These are phyloP conservation scores for Macrochelys suwanniensis DNA, from an alignment of 2,797 vertebrate species.

Conservation along the genomic window DNA sequence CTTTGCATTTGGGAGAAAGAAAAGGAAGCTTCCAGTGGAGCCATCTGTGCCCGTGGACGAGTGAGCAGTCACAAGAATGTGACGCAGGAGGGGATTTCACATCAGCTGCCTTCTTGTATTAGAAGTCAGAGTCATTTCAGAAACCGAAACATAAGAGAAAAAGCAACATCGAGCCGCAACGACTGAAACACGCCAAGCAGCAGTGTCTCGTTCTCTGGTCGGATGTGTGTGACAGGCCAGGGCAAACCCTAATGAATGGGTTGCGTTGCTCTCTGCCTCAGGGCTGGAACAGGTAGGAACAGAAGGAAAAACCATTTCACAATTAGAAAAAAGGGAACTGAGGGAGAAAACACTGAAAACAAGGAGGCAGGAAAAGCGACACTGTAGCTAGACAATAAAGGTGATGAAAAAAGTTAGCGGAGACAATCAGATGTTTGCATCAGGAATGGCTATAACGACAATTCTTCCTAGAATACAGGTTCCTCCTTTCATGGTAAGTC, in stretches of 20 bases:
- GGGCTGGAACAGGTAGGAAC: constrained; percentile 84
- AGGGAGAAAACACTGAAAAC: constrained; percentile 29
- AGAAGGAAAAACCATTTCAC: constrained; percentile 57
- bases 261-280: constrained; percentile 80
- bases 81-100: fast-evolving
- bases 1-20: fast-evolving
- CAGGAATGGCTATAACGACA: not conserved
- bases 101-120: fast-evolving
- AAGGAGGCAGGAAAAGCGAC: constrained; percentile 23
- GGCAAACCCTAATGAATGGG: constrained; percentile 80
- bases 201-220: constrained; percentile 58
- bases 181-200: constrained; percentile 59
- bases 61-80: not conserved
- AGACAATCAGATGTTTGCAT: not conserved
- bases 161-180: constrained; percentile 2
- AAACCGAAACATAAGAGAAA: not conserved
- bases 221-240: constrained; percentile 83
- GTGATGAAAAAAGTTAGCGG: not conserved
- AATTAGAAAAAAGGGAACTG: constrained; percentile 61
- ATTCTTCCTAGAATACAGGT: not conserved
- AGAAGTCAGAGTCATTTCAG: not conserved
- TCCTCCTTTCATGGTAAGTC: not conserved
- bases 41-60: fast-evolving
- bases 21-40: fast-evolving
- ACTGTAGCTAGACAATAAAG: not conserved